phyloP scores from a whole-genome alignment of 2,113 vertebrate species.

The Alligator mississippiensis region DNA sequence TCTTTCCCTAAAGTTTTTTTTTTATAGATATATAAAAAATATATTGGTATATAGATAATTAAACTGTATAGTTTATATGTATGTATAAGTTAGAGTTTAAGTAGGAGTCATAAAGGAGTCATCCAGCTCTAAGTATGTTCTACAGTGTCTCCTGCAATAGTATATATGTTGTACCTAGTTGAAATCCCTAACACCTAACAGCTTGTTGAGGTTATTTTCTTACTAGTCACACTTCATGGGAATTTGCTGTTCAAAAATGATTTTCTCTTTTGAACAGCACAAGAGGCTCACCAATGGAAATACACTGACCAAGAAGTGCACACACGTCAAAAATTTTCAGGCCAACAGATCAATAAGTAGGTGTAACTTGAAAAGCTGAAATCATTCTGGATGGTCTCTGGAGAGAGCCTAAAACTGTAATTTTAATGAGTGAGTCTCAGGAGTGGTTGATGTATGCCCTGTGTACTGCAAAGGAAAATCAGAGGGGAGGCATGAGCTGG shows the following conservation, averaged over 20 bases:
- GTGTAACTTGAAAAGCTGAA: neutral
- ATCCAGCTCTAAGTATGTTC: neutral
- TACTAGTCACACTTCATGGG: neutral
- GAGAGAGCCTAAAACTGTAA: neutral
- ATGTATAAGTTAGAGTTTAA: neutral
- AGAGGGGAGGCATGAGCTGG: neutral
- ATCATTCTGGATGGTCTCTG: neutral
- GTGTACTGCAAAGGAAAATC: neutral
- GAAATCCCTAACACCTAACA: neutral
- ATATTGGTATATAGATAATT: no score
- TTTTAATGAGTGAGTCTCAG: neutral
- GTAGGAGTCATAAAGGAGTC: neutral
- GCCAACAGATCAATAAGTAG: neutral
- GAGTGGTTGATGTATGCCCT: neutral
- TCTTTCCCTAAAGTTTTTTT: neutral
- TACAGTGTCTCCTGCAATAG: neutral
- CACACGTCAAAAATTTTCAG: neutral
- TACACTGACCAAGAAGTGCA: neutral
- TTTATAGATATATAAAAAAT: no score
- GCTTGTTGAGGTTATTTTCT: neutral
- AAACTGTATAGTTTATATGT: no score
- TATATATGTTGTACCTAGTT: neutral
- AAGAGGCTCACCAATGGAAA: neutral
- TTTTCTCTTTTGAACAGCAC: rapidly evolving
- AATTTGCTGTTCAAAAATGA: neutral